Evolutionary conservation across 2,113 vertebrate species (phyloP), one percentile per base, ranked within the genome.

Genomic region (Stegastes partitus): DNA sequence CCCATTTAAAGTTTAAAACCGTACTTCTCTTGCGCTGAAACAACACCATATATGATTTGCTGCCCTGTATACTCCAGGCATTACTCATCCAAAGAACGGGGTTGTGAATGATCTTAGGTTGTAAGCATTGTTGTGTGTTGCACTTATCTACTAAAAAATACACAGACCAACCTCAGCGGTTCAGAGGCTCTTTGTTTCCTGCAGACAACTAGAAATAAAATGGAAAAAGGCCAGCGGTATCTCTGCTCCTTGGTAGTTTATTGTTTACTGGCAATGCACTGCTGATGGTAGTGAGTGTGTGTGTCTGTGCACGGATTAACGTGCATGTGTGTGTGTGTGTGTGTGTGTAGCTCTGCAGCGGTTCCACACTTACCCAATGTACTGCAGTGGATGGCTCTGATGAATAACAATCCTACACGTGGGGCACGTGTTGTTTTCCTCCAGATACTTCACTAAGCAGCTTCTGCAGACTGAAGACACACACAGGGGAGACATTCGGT

Each of bases 341-440:
- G 81, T 66, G 72, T 42, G 66, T 23, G 68, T 16, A 5, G 49
- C 21, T 59, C 34, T 76, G 56, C 28, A 4, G 58, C 31, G 22
- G 56, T 18, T 55, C 64, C 62, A 67, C 67, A 90, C 98, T 96
- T 87, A 99, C 98, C 98, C 98, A 18, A 99, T 99, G 74, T 99
- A 99, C 92, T 99, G 98, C 91, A 99, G 95, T 0, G 98, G 98
- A 91, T 99, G 98, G 86, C 98, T 99, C 95, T 99, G 98, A 90
- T 99, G 98, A 94, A 99, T 99, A 89, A 99, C 98, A 76, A 99
- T 99, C 92, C 98, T 95, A 91, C 98, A 99, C 0, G 98, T 99
- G 19, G 98, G 98, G 72, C 98, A 99, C 23, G 98, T 99, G 95
- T 99, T 99, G 92, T 99, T 99, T 92, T 99, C 98, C 79, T 99